Conservation (phyloP, 2,113 vertebrate species). For the Tylochromis polylepis region DNA sequence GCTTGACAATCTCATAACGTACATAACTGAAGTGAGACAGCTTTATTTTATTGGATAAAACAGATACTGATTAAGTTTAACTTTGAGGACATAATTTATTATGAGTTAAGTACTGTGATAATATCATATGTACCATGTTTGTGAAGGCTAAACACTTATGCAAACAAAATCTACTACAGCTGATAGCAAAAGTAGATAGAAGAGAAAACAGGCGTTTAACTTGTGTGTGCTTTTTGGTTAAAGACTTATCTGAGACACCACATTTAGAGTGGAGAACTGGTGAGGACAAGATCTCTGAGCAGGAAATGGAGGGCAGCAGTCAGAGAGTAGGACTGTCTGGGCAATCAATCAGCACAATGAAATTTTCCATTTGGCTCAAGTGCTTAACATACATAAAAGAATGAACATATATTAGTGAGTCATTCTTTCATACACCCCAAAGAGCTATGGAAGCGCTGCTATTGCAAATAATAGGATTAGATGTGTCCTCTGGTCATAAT, state of each 20-base stretch:
- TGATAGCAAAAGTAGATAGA: background rate
- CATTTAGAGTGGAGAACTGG: constrained; percentile 14
- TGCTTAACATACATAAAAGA: background rate
- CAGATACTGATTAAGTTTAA: background rate
- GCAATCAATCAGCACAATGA: background rate
- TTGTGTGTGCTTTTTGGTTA: background rate
- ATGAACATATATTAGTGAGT: background rate
- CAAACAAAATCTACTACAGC: background rate
- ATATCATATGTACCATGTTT: background rate
- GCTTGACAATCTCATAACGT: background rate
- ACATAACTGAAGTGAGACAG: background rate
- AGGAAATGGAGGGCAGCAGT: constrained; percentile 4
- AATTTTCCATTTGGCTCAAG: background rate
- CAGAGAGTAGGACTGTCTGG: background rate
- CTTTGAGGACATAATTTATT: background rate
- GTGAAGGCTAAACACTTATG: background rate
- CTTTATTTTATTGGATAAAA: background rate
- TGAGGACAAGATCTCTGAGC: background rate
- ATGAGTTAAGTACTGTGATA: background rate
- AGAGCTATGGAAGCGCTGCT: background rate
- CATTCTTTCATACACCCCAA: background rate
- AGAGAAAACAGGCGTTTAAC: background rate
- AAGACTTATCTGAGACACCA: constrained; percentile 41
- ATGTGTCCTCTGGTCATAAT: background rate
- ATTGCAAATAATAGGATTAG: background rate